Evolutionary conservation across 2,113 vertebrate species (phyloP).

Genomic region (Callipepla californica): DNA sequence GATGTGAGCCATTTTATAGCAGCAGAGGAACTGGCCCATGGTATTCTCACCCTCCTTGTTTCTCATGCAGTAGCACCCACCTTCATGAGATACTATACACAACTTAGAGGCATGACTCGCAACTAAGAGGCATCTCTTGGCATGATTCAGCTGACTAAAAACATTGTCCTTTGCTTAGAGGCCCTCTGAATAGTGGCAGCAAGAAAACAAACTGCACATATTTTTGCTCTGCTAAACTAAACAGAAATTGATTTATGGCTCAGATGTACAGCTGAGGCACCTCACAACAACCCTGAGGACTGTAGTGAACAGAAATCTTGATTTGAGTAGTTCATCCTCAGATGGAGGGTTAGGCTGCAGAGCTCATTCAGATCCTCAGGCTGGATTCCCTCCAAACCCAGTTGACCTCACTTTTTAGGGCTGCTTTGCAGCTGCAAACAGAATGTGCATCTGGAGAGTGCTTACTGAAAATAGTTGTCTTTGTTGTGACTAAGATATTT

Average conservation of each 20-base stretch:
- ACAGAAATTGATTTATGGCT: neutral
- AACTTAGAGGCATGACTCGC: neutral
- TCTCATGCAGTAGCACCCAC: neutral
- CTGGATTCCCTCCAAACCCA: constrained; percentile 36
- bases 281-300: neutral
- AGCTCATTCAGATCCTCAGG: neutral
- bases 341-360: neutral
- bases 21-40: neutral
- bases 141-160: neutral
- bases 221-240: neutral
- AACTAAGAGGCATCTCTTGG: neutral
- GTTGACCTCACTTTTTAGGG: constrained; percentile 27
- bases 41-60: neutral
- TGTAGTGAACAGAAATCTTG: constrained; percentile 27
- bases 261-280: neutral
- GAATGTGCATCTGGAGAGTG: constrained; percentile 48
- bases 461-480: constrained; percentile 75
- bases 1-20: neutral
- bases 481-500: constrained; percentile 77
- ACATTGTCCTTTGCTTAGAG: neutral
- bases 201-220: neutral
- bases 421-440: constrained; percentile 61
- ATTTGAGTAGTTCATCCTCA: neutral
- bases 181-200: neutral
- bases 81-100: neutral